Evolutionary conservation across 2,888 invertebrate genomes (phyloP).

Genomic region (Caenorhabditis imperialis): DNA sequence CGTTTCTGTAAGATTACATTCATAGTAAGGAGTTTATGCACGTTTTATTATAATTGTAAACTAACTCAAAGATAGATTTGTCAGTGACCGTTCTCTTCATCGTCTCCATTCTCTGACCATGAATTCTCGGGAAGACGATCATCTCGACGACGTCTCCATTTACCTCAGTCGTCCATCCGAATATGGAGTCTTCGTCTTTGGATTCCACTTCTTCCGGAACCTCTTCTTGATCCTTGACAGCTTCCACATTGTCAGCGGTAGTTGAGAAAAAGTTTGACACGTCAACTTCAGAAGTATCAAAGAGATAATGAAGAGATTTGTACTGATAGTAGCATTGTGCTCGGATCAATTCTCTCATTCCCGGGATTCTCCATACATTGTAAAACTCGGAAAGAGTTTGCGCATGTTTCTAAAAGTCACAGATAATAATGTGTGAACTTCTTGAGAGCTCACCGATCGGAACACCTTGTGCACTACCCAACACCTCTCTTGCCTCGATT

Average conservation of each 20-base stretch:
- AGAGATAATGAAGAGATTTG: background rate
- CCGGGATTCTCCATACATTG: conserved; percentile 10
- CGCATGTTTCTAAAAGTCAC: conserved; percentile 29
- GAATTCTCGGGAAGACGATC: conserved; percentile 21
- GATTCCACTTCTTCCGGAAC: background rate
- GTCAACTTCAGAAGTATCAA: no score
- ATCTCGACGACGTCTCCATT: conserved; percentile 10
- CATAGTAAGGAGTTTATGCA: background rate
- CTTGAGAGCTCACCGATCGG: conserved; percentile 3
- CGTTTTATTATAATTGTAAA: no score
- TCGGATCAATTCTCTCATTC: conserved; percentile 1
- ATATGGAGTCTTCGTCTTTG: background rate
- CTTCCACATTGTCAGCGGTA: no score
- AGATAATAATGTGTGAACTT: background rate
- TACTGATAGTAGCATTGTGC: background rate
- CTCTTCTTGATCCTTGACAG: background rate
- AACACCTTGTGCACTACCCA: conserved; percentile 12
- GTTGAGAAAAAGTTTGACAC: no score
- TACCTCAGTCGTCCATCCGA: conserved; percentile 13
- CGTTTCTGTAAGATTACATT: conserved; percentile 17
- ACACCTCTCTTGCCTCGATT: background rate
- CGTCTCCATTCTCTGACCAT: background rate
- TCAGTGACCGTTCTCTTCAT: conserved; percentile 16
- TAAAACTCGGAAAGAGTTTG: conserved; percentile 22
- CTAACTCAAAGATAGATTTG: conserved; percentile 10